Base-by-base conservation (phyloP, 2,888 invertebrate species). In the Campoletis raptor region DNA sequence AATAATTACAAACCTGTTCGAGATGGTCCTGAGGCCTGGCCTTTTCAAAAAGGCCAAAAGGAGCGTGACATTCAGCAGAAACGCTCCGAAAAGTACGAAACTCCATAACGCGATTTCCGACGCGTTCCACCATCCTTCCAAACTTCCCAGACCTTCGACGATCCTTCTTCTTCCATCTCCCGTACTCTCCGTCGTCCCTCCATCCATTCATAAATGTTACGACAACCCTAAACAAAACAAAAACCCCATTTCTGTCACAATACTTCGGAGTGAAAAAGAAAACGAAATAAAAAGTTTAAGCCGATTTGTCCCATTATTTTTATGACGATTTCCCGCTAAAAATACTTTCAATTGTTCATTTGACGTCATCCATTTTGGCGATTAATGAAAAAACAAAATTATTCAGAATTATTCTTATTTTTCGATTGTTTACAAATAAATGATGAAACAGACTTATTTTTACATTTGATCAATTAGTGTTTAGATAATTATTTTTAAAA, bases 11-110 rank as follows among this genome's bases (percentile, higher is more conserved):
- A 95, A 97, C 97, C 97, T 96, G 95, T 97, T 97, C 84, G 97
- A 97, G 90, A 97, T 96, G 89, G 97, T 97, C 92, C 97, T 95
- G 73, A 97, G 95, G 72, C 96, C 96, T 76, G 97, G 96, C 89
- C 97, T 95, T 91, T 96, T 95, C 93, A 96, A 96, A 94, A 97
- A 97, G 74, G 97, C 96, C 89, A 97, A 94, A 89, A 97, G 95
- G 82, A 97, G 96, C 89, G 97, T 95, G 73, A 96, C 96, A 93
- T 97, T 97, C 91, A 97, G 96, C 85, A 96, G 95, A 81, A 97
- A 95, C 82, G 97, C 97, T 90, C 96, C 95, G 92, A 96, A 94
- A 93, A 96, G 96, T 90, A 96, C 91, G 74, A 94, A 88, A 85
- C 92, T 93, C 94, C 93, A 94, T 40, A 90, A 87, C n/a, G 90